Evolutionary conservation across 2,888 invertebrate species (phyloP), one percentile per base, ranked within the genome.

Genomic region (Agonopterix heracliana): DNA sequence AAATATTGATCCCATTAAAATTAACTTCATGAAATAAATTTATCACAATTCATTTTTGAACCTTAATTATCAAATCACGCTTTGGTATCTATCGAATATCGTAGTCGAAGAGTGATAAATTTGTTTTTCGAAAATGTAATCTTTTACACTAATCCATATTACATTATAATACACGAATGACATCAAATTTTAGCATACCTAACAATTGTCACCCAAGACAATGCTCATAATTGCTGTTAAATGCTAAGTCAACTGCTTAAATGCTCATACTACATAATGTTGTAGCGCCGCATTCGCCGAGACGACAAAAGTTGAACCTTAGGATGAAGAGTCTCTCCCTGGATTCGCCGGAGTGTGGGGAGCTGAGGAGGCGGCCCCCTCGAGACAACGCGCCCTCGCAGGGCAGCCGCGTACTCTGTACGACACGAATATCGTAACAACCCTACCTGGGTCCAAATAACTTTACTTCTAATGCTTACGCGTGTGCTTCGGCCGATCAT

Each of bases 251-350:
- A 26, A 26, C 76, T 70, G 59, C 44, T 45, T 55, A 59, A 26
- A 66, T 71, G 74, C 77, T 85, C 71, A 83, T 80, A 69, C 68
- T 76, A 68, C 69, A 67, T 81, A 65, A 80, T 87, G 78, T 87
- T 88, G 83, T 92, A 97, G 97, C 97, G 79, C 97, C 97, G 66
- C 97, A 98, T 89, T 98, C 97, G 83, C 98, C 98, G 73, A 93
- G 97, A 78, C 94, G 97, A 56, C 97, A 97, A 91, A 96, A 97
- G 90, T 91, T 98, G 89, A 97, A 98, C 90, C 93, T 98, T 84
- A 93, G 98, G 80, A 98, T 98, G 98, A 98, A 98, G 92, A 97
- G 97, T 80, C 92, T 98, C 69, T 98, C 98, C 55, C 90, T 98
- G 92, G 98, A 98, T 84, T 97, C 97, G 35, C 98, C 98, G 56